A percentile compares a stretch with the other conserved stretches of the same genome.
These are phyloP conservation scores for Onychomys arenicola DNA, from an alignment of 2,797 vertebrate genomes.

Conservation along the genomic window DNA sequence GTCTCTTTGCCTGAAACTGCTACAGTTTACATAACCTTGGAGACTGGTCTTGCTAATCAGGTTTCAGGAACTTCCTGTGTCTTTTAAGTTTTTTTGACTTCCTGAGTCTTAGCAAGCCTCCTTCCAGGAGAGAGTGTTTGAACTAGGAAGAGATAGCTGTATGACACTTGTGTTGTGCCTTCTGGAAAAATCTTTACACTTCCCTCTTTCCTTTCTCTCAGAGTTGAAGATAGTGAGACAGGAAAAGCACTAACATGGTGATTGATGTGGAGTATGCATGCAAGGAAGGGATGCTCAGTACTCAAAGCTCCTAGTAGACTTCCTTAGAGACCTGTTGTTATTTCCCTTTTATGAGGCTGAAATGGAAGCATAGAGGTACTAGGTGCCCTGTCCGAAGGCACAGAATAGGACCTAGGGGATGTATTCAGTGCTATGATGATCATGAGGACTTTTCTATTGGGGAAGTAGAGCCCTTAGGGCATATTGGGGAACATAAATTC, in stretches of 20 bases:
- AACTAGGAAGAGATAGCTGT: background rate
- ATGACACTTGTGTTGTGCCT: background rate
- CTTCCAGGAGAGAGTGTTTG: background rate
- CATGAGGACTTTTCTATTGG: constrained; percentile 1
- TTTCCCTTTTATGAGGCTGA: constrained; percentile 18
- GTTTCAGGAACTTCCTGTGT: background rate
- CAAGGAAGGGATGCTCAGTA: background rate
- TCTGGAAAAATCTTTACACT: background rate
- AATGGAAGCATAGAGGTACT: background rate
- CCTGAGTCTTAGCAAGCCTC: background rate
- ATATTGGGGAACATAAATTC: background rate
- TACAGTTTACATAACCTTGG: background rate
- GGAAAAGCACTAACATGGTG: background rate
- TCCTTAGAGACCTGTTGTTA: background rate
- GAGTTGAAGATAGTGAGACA: background rate
- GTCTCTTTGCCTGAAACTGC: background rate
- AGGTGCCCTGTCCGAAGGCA: background rate
- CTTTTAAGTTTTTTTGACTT: background rate
- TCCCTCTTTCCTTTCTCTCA: background rate
- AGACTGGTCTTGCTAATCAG: background rate
- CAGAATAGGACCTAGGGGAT: background rate
- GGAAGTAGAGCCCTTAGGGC: background rate
- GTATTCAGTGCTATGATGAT: background rate
- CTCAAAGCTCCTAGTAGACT: background rate
- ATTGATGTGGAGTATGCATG: background rate